Conservation (phyloP, 2,797 vertebrate species). For the Rhinella marina region DNA sequence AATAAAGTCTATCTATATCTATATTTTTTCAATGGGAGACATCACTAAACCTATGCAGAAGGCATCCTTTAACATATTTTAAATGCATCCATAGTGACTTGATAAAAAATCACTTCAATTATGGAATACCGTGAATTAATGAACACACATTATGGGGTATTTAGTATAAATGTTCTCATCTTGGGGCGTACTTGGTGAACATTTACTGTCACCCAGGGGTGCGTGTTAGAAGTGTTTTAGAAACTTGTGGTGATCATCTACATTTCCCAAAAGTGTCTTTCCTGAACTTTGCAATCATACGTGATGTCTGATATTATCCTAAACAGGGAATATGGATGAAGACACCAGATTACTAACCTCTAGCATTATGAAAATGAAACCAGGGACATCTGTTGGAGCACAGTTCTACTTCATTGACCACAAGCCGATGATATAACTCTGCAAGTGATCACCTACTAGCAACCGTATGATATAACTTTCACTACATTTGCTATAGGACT, state of each 20-base stretch:
- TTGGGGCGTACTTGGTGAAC: not conserved
- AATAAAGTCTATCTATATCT: no score
- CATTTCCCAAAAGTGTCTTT: constrained; percentile 21
- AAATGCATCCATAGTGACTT: not conserved
- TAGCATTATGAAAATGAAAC: not conserved
- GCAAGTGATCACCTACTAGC: not conserved
- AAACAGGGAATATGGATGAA: not conserved
- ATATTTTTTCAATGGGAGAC: not conserved
- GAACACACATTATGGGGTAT: not conserved
- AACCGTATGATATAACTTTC: not conserved
- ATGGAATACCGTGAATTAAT: not conserved
- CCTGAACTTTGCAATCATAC: constrained; percentile 11
- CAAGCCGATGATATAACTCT: not conserved
- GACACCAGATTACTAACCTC: not conserved
- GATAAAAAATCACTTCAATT: not conserved
- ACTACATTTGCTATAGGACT: no score
- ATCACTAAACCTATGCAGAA: not conserved
- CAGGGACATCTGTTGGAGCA: not conserved
- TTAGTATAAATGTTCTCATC: constrained; percentile 12
- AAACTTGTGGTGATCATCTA: constrained; percentile 8
- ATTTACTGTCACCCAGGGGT: not conserved
- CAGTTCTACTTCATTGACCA: not conserved
- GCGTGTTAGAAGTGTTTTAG: not conserved
- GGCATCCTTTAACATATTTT: not conserved
- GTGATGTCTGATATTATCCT: not conserved